Base-by-base conservation (phyloP, 1,140 invertebrate genomes). In the Portunus trituberculatus region DNA sequence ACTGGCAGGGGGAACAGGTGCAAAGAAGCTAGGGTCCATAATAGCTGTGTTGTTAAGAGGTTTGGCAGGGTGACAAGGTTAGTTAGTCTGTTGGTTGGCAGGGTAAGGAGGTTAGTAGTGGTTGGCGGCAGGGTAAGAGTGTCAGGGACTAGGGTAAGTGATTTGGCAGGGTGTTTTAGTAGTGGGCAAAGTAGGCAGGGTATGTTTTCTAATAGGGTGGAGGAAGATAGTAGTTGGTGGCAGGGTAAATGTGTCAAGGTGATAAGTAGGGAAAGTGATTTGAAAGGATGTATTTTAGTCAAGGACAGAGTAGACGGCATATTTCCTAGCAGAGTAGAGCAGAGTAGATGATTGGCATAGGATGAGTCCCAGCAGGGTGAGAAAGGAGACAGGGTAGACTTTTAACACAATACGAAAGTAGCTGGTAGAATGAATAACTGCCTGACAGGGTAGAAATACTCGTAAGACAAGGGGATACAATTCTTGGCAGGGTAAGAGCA, bases 1-100 rank as follows among this genome's bases (percentile, higher is more conserved):
- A 76, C 67, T 76, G n/a, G n/a, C n/a, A 76, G 67, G 67, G 67
- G 67, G 67, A n/a, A 76, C 20, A 76, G 67, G 67, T 76, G 67
- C 16, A 20, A 76, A 25, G 67, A 76, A 7, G 67, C 12, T 20
- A 76, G 67, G 6, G 67, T n/a, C 1, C 12, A n/a, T n/a, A n/a
- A 20, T 76, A 20, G 67, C 52, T 39, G 67, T n/a, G n/a, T 1
- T 12, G 52, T 59, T 59, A 0, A 12, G 12, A 59, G 52, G 16
- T 8, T 25, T 76, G 67, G 67, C 67, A 76, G 67, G 67, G 67
- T 76, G 67, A 10, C 10, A 59, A 20, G 20, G 52, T 59, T 59
- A 10, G 20, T 12, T 59, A 20, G 52, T 16, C 25, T 2, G 67
- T n/a, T n/a, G 0, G 67, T 8, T 76, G 67, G 67, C 20, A 76